Conservation (phyloP, 2,888 invertebrate species). For the Lottia gigantea region DNA sequence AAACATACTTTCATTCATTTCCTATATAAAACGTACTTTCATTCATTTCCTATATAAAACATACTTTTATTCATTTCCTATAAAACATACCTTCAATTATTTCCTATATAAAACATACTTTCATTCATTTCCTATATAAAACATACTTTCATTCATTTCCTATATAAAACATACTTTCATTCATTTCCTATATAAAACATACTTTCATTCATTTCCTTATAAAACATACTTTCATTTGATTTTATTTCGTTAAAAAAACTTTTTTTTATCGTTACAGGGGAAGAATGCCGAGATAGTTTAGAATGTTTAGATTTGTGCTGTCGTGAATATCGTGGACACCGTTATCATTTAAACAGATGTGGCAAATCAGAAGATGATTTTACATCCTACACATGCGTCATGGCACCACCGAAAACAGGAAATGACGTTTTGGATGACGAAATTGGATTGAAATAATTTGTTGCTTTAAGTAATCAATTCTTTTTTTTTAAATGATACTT, state of each 20-base stretch:
- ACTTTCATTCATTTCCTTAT: neutral
- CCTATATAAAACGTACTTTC: neutral
- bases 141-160: neutral
- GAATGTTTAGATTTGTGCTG: constrained; percentile 30
- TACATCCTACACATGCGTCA: constrained; percentile 25
- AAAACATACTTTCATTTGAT: neutral
- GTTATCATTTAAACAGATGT: constrained; percentile 24
- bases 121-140: neutral
- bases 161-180: neutral
- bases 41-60: too few relatives aligned
- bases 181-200: neutral
- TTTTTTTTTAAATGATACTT: too few relatives aligned
- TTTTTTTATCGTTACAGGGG: constrained; percentile 15
- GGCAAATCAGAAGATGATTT: constrained; percentile 27
- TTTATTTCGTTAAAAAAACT: neutral
- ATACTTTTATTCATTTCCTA: too few relatives aligned
- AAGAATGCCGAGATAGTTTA: constrained; percentile 24
- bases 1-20: neutral
- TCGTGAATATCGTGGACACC: constrained; percentile 27
- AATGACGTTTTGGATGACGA: constrained; percentile 27
- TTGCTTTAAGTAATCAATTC: too few relatives aligned
- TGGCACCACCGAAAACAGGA: constrained; percentile 17
- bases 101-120: too few relatives aligned
- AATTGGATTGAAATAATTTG: neutral
- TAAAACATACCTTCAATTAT: too few relatives aligned